A percentile compares a stretch with the other conserved stretches of the same genome.
phyloP scores from a whole-genome alignment of 2,888 invertebrate species.

The Tachina grossa region DNA sequence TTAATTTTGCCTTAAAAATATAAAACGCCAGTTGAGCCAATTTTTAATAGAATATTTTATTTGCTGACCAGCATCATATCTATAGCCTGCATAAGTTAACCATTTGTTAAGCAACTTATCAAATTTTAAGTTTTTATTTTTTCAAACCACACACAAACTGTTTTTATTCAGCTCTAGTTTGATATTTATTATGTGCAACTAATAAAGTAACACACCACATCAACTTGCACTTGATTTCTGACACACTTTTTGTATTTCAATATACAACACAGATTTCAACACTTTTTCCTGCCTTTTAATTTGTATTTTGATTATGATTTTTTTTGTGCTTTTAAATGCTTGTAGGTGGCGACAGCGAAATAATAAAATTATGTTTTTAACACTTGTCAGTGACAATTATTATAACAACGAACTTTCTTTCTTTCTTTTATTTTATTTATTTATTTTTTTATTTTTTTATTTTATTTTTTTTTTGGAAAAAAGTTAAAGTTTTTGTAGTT shows the following conservation, averaged over 20 bases:
- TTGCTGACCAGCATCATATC: too few relatives aligned
- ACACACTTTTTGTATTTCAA: not conserved
- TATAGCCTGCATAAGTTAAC: too few relatives aligned
- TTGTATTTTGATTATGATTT: too few relatives aligned
- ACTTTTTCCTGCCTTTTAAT: not conserved
- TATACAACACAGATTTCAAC: not conserved
- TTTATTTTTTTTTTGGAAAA: not conserved
- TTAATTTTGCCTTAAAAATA: too few relatives aligned
- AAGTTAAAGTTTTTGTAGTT: not conserved
- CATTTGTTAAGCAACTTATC: too few relatives aligned
- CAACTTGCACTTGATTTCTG: conserved; percentile 23
- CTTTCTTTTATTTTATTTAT: too few relatives aligned
- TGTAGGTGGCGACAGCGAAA: conserved; percentile 37
- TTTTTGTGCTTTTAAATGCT: not conserved
- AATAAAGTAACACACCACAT: conserved; percentile 49
- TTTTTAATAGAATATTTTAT: too few relatives aligned
- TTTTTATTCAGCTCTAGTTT: not conserved
- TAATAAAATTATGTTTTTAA: conserved; percentile 27
- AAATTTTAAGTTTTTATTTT: too few relatives aligned
- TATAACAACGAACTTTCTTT: conserved; percentile 30
- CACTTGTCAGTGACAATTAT: conserved; percentile 46
- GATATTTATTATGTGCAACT: not conserved
- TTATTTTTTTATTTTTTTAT: too few relatives aligned
- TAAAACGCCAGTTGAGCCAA: too few relatives aligned
- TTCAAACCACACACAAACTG: too few relatives aligned